These are phyloP conservation scores for Thamnophis elegans DNA, from an alignment of 2,797 vertebrate genomes.

Conservation along the genomic window DNA sequence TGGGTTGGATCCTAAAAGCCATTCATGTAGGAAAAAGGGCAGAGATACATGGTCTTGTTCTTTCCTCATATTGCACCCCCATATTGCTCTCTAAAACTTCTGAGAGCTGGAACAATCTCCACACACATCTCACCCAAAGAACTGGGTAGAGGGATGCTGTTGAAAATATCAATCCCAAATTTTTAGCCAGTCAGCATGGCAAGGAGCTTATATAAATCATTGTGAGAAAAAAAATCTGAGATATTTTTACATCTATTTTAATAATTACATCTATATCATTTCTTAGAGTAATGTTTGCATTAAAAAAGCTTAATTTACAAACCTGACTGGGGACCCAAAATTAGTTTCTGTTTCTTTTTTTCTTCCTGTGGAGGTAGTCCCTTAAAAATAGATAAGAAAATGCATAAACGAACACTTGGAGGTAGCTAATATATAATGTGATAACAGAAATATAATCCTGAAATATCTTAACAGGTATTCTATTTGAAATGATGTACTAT, in stretches of 20 bases:
- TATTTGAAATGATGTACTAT: constrained; percentile 18
- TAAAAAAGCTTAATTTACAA: constrained; percentile 55
- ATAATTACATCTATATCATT: neutral
- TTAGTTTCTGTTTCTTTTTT: constrained; percentile 82
- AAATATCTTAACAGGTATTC: neutral
- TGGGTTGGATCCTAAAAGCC: neutral
- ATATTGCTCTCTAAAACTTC: neutral
- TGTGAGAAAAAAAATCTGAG: no score
- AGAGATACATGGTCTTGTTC: neutral
- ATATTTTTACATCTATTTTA: neutral
- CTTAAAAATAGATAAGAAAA: constrained; percentile 56
- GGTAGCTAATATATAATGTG: neutral
- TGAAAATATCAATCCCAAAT: neutral
- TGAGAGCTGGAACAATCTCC: neutral
- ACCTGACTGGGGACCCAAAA: constrained; percentile 88
- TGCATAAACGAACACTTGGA: neutral
- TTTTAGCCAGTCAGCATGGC: neutral
- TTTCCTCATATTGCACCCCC: neutral
- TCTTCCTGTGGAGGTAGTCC: constrained; percentile 76
- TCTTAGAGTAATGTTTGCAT: neutral
- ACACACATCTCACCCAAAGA: neutral
- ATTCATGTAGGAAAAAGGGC: neutral
- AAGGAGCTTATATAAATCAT: neutral
- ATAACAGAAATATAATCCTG: neutral
- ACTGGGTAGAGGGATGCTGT: neutral